Evolutionary conservation across 2,888 invertebrate genomes (phyloP), one percentile per base, ranked within the genome.

Genomic region (Caenorhabditis sp.): DNA sequence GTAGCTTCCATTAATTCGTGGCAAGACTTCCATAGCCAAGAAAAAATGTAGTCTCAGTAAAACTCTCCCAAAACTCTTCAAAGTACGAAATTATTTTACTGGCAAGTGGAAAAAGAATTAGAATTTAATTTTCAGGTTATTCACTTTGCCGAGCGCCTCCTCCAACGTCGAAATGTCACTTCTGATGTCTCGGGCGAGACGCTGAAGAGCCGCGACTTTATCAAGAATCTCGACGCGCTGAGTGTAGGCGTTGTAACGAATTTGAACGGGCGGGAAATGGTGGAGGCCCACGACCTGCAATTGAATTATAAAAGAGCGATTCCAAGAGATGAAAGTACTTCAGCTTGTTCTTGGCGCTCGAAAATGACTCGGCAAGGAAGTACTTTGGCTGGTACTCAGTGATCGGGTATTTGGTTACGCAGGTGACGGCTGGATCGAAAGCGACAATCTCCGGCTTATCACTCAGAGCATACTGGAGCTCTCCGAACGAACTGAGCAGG

Each of bases 321-420:
- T 2, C 26, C 0, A 13, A 17, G 13, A 11, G 9, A 20, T 13
- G 8, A 6, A 37, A 75, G 66, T 91, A 99, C 99, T 95, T 95
- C 92, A 99, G 94, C 90, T 95, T 96, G 80, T 96, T 95, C 90
- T 97, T 97, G 66, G 96, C 97, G 88, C 94, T 94, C 84, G 95
- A 94, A 88, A 99, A 99, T 89, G 95, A 94, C 86, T 97, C 95
- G 0, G 99, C 95, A 0, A 97, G 94, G 89, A 93, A 99, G 90
- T 99, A 99, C 11, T 95, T 90, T 0, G 96, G 97, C 90, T 99
- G 99, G 91, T 95, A 99, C 88, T 95, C 93, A 0, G 98, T 97
- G 86, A 99, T 97, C 45, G 98, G 98, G 90, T 99, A 99, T 89
- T 94, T 94, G 89, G 96, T 95, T 17, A 93, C 89, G 0, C 94